Base-by-base conservation (phyloP, 2,888 invertebrate species). In the Sinodicranocentrus sp. region DNA sequence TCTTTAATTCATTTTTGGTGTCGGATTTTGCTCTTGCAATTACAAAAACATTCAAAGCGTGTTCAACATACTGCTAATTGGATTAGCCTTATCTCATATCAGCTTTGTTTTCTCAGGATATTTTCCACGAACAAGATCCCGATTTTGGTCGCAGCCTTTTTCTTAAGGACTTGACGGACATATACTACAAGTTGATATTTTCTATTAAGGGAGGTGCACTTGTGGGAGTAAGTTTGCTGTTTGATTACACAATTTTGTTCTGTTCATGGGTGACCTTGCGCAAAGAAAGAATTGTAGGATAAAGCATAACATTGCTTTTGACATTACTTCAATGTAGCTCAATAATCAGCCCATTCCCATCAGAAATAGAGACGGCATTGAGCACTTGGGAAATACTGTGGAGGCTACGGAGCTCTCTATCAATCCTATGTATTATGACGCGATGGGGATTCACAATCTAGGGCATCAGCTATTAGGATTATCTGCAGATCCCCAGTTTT, bases 391-490 rank as follows among this genome's bases (percentile, higher is more conserved):
- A 0, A 84, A 86, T n/a, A 70, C 76, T 3, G 10, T 84, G 6
- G 86, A 86, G 25, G 78, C 86, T 1, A 43, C 82, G 0, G 65
- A 72, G 0, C 17, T 75, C n/a, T 72, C 85, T 2, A 59, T 84
- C 0, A 84, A 84, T 54, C 85, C 82, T 15, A 5, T 44, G 39
- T 73, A 71, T 23, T 86, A 86, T 43, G 25, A 70, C 10, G 2
- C n/a, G 0, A 17, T 59, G 6, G 76, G 79, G 0, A 15, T 84
- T 52, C 86, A 86, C 59, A 82, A 78, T 44, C 19, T 71, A 2
- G 86, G 84, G 0, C 86, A 86, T 57, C 19, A 43, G 6, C 13
- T 80, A 2, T 15, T 85, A 5, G 84, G 72, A 6, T 48, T 85
- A 0, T n/a, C 54, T 0, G 8, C 26, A 13, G 84, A 85, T 61